Percentiles rank a stretch among this genome's conserved stretches.
phyloP scores from a whole-genome alignment of 1,140 invertebrate species.

The Drosophila willistoni region DNA sequence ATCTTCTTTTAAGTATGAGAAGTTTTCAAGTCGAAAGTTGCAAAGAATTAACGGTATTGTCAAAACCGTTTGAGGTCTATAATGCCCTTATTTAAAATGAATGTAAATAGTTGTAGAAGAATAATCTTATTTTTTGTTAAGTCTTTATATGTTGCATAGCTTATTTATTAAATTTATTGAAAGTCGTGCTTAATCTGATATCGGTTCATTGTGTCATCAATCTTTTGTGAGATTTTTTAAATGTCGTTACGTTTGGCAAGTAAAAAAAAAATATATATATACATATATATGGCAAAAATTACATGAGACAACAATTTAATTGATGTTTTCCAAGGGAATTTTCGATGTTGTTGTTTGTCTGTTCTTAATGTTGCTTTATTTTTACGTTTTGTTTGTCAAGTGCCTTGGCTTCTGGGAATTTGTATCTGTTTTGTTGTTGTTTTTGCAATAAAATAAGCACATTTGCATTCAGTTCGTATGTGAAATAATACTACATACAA shows the following conservation, averaged over 20 bases:
- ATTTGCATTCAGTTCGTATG: slow-evolving; percentile 68
- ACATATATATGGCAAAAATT: slow-evolving; percentile 11
- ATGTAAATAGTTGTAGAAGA: too few species aligned
- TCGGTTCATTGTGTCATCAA: neutral
- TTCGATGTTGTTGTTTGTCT: neutral
- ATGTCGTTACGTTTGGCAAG: neutral
- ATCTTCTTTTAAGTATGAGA: too few species aligned
- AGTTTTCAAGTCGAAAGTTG: too few species aligned
- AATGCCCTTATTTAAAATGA: too few species aligned
- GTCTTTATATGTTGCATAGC: too few species aligned
- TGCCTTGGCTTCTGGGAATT: slow-evolving; percentile 61
- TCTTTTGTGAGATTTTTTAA: slow-evolving; percentile 9
- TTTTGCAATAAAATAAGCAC: slow-evolving; percentile 71
- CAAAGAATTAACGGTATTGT: too few species aligned
- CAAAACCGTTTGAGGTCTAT: too few species aligned
- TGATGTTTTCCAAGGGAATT: slow-evolving; percentile 30
- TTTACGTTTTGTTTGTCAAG: slow-evolving; percentile 33
- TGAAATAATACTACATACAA: slow-evolving; percentile 6
- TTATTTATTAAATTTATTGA: too few species aligned
- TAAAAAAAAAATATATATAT: neutral
- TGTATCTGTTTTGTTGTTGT: slow-evolving; percentile 33
- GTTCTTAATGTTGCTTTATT: too few species aligned
- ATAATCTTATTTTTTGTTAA: too few species aligned
- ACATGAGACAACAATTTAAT: slow-evolving; percentile 18
- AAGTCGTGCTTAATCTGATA: neutral